phyloP scores from a whole-genome alignment of 2,113 vertebrate genomes.

The Columba janthina region DNA sequence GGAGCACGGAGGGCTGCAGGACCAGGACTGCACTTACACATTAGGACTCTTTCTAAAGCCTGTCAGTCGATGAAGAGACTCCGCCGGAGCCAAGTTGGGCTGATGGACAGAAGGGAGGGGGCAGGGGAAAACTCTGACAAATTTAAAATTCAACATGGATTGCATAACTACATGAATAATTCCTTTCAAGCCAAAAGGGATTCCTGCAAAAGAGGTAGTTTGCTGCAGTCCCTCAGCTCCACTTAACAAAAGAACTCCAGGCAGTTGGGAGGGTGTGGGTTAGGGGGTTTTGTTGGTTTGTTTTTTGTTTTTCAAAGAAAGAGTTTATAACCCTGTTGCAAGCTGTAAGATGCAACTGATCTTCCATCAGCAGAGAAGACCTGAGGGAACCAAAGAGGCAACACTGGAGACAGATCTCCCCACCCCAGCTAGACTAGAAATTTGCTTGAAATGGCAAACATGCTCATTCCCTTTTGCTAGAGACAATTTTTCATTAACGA shows the following conservation, averaged over 20 bases:
- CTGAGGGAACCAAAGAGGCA: not conserved
- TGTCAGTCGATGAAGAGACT: not conserved
- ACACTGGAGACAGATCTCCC: not conserved
- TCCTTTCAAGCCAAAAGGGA: constrained; percentile 43
- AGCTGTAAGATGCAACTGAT: not conserved
- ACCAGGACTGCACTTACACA: not conserved
- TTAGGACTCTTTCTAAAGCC: constrained; percentile 3
- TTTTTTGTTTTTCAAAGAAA: not conserved
- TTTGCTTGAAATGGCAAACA: not conserved
- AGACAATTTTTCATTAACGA: not conserved
- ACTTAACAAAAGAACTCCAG: not conserved
- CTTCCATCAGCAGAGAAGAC: not conserved
- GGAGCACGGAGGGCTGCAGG: not conserved
- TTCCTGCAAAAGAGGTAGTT: constrained; percentile 24
- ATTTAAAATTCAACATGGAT: constrained; percentile 64
- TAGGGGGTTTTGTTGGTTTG: no score
- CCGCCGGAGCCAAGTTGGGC: constrained; percentile 8
- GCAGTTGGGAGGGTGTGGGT: not conserved
- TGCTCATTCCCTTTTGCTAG: not conserved
- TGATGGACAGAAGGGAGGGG: constrained; percentile 30
- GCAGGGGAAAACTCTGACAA: constrained; percentile 44
- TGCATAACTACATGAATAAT: constrained; percentile 41
- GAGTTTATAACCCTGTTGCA: not conserved
- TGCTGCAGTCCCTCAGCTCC: not conserved
- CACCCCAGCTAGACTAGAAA: not conserved